A percentile compares a stretch with the other conserved stretches of the same genome.
Conservation (phyloP, 1,140 invertebrate species). For the Heliconius himera region DNA sequence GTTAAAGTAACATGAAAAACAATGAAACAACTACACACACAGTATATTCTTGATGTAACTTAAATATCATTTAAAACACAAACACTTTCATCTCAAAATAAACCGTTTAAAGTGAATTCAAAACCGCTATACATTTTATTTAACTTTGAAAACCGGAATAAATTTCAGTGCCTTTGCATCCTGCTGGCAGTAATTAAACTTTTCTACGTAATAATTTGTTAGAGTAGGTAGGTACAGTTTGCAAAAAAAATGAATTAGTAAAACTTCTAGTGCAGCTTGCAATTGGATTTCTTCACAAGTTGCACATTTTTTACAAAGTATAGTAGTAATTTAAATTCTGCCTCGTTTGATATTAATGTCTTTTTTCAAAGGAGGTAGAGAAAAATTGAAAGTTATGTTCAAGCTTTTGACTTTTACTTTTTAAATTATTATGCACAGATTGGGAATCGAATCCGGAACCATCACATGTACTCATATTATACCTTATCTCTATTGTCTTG, state of each 20-base stretch:
- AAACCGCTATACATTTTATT: conserved; percentile 25
- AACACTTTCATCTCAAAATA: conserved; percentile 23
- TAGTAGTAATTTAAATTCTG: neutral
- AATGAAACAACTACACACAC: neutral
- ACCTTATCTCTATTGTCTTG: too few relatives aligned
- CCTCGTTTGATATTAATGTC: neutral
- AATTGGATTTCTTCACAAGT: conserved; percentile 10
- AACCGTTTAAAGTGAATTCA: conserved; percentile 19
- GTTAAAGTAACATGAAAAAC: too few relatives aligned
- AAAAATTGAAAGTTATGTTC: too few relatives aligned
- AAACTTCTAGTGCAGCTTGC: neutral
- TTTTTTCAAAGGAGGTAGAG: too few relatives aligned
- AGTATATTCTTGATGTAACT: neutral
- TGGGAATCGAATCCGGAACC: too few relatives aligned
- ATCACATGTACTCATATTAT: too few relatives aligned
- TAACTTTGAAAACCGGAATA: conserved; percentile 22
- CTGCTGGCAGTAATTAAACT: conserved; percentile 29
- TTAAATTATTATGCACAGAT: too few relatives aligned
- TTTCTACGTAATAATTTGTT: conserved; percentile 28
- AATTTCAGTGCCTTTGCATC: conserved; percentile 28
- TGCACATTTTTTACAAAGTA: neutral
- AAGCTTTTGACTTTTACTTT: too few relatives aligned
- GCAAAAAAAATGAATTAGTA: conserved; percentile 10
- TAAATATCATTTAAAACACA: conserved; percentile 22
- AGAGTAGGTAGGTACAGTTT: conserved; percentile 20